Percentiles rank a stretch among this genome's conserved stretches.
These are phyloP conservation scores for Psylliodes chrysocephalus DNA, from an alignment of 2,888 invertebrate genomes.

Conservation along the genomic window DNA sequence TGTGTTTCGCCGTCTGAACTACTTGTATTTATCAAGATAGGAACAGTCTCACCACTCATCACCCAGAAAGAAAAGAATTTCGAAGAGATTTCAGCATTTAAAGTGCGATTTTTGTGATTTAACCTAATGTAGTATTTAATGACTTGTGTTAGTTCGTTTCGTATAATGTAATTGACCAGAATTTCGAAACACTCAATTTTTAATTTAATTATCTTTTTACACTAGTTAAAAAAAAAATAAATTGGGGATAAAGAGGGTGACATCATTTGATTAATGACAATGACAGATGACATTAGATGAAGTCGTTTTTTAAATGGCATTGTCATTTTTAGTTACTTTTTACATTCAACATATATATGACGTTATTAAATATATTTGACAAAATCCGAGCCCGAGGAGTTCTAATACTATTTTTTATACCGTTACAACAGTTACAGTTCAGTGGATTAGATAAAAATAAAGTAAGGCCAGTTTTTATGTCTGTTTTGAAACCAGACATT, in stretches of 20 bases:
- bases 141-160: constrained; percentile 14
- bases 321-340: too few relatives aligned
- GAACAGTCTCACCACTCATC: constrained; percentile 62
- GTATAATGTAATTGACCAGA: constrained; percentile 51
- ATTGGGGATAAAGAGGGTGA: constrained; percentile 42
- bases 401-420: too few relatives aligned
- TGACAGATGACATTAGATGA: too few relatives aligned
- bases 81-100: constrained; percentile 39
- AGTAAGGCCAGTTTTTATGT: too few relatives aligned
- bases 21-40: constrained; percentile 61
- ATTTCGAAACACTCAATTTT: constrained; percentile 36
- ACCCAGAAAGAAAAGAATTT: constrained; percentile 48
- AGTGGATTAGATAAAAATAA: too few relatives aligned
- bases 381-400: too few relatives aligned
- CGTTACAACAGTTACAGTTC: too few relatives aligned
- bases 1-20: constrained; percentile 57
- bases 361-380: too few relatives aligned
- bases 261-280: constrained; percentile 42
- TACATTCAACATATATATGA: too few relatives aligned
- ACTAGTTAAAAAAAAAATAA: constrained; percentile 38
- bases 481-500: too few relatives aligned
- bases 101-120: constrained; percentile 31
- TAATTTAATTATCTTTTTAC: constrained; percentile 34
- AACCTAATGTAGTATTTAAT: constrained; percentile 24
- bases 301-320: too few relatives aligned